Evolutionary conservation across 1,140 invertebrate species (phyloP).

Genomic region (Scaptomyza montana): DNA sequence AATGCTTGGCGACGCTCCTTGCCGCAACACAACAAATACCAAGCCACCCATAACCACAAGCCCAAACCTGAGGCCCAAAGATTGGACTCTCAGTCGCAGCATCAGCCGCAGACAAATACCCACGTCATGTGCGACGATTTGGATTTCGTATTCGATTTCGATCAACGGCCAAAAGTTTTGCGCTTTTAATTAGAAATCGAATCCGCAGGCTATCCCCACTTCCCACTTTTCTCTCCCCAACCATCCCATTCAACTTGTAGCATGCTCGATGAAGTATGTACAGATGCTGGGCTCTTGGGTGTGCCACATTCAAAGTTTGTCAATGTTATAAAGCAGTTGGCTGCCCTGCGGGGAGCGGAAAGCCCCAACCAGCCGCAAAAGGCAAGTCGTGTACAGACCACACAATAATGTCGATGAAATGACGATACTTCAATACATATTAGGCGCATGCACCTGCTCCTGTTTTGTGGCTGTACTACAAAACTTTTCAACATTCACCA

Average conservation of each 20-base stretch:
- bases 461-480: conserved; percentile 21
- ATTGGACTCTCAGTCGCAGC: neutral
- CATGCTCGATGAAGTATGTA: conserved; percentile 13
- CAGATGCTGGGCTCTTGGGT: neutral
- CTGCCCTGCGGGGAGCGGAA: neutral
- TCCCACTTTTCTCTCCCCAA: conserved; percentile 1
- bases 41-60: neutral
- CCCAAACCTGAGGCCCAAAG: neutral
- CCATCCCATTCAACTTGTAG: conserved; percentile 53
- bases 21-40: neutral
- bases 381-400: conserved; percentile 13
- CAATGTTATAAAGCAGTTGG: conserved; percentile 14
- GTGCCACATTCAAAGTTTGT: conserved; percentile 36
- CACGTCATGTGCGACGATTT: conserved; percentile 55
- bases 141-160: conserved; percentile 36
- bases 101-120: neutral
- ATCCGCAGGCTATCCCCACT: conserved; percentile 45
- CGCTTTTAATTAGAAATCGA: conserved; percentile 78
- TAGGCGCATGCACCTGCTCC: conserved; percentile 27
- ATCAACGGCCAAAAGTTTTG: conserved; percentile 68
- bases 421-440: conserved; percentile 34
- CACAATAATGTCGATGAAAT: conserved; percentile 25
- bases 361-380: conserved; percentile 4
- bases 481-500: conserved; percentile 31
- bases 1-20: neutral